Evolutionary conservation across 2,797 vertebrate genomes (phyloP).

Genomic region (Malurus splendens): DNA sequence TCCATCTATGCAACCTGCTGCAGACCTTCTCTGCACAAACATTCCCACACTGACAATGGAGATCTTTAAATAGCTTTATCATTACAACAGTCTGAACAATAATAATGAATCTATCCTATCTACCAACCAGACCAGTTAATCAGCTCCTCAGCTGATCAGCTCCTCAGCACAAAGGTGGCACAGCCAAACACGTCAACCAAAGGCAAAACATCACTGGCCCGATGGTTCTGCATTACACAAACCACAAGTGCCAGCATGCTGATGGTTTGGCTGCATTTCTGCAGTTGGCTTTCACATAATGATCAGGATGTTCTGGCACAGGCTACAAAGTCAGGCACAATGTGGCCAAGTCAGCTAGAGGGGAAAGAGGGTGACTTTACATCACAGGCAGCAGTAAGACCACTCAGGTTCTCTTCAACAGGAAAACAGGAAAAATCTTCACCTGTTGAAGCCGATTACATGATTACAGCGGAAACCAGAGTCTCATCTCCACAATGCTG

Average conservation of each 20-base stretch:
- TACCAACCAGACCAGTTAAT: accelerated
- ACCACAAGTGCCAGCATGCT: not conserved
- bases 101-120: not conserved
- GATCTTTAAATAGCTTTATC: not conserved
- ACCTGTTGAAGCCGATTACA: not conserved
- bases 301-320: not conserved
- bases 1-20: not conserved
- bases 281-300: not conserved
- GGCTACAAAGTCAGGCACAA: not conserved
- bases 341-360: accelerated
- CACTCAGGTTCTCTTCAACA: not conserved
- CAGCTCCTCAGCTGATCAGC: accelerated
- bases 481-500: not conserved
- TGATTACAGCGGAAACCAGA: not conserved
- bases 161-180: not conserved
- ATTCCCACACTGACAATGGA: not conserved
- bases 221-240: not conserved
- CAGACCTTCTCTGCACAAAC: not conserved
- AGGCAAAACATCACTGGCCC: not conserved
- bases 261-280: not conserved
- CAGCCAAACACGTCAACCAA: not conserved
- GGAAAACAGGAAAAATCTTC: not conserved
- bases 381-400: not conserved
- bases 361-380: not conserved
- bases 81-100: not conserved